These are phyloP conservation scores for Erethizon dorsatum DNA, from an alignment of 2,797 vertebrate species.

Conservation along the genomic window DNA sequence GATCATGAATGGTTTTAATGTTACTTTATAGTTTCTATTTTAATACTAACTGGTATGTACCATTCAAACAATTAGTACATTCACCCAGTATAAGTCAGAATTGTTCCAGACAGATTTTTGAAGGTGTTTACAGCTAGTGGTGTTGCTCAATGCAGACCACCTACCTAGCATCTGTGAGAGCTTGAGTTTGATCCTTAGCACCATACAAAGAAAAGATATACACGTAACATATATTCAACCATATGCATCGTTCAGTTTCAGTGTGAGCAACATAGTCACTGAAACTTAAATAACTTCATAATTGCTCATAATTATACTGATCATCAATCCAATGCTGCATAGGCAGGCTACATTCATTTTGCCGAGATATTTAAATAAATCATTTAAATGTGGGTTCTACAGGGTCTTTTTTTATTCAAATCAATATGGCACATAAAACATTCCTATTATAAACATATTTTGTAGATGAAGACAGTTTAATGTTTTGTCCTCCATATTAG, in stretches of 20 bases:
- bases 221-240: neutral
- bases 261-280: neutral
- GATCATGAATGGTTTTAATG: neutral
- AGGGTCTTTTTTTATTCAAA: conserved; percentile 17
- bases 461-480: conserved; percentile 45
- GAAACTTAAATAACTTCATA: neutral
- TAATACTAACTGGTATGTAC: neutral
- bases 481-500: neutral
- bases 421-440: neutral
- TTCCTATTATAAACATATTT: conserved; percentile 33
- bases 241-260: neutral
- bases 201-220: too few species aligned
- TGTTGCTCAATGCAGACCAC: neutral
- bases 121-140: neutral
- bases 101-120: neutral
- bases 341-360: conserved; percentile 25
- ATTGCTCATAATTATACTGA: conserved; percentile 15
- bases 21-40: neutral
- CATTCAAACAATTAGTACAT: neutral
- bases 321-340: neutral
- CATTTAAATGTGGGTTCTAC: neutral
- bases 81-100: neutral
- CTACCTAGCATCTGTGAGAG: neutral
- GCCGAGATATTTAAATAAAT: neutral
- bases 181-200: neutral